A percentile compares a stretch with the other conserved stretches of the same genome.
phyloP scores from a whole-genome alignment of 2,113 vertebrate genomes.

The Lichenostomus cassidix region DNA sequence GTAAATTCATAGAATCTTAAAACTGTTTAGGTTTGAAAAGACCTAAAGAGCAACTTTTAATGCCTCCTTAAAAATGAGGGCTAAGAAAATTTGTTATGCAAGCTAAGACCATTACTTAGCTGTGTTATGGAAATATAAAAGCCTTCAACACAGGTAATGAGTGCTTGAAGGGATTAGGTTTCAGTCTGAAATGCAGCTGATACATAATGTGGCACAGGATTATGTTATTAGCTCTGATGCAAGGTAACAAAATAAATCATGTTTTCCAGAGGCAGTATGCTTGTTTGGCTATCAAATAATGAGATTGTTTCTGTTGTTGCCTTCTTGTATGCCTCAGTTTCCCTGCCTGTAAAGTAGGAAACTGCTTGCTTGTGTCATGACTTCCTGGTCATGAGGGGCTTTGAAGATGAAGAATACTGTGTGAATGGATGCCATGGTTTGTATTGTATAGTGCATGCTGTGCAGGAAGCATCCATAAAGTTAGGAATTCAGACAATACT shows the following conservation, averaged over 20 bases:
- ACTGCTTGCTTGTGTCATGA: background rate
- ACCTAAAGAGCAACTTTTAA: background rate
- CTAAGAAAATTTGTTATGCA: background rate
- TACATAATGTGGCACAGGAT: background rate
- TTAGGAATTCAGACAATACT: background rate
- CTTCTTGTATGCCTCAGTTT: background rate
- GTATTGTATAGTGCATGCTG: background rate
- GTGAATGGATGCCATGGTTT: background rate
- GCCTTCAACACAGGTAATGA: background rate
- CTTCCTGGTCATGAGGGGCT: background rate
- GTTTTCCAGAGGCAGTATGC: background rate
- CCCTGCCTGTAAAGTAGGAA: background rate
- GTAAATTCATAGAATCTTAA: background rate
- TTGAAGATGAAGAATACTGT: slow-evolving; percentile 10
- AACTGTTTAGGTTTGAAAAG: background rate
- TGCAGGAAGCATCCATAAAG: background rate
- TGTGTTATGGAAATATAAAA: background rate
- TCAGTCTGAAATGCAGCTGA: background rate
- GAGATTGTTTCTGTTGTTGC: background rate
- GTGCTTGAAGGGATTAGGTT: background rate
- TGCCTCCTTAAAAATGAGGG: background rate
- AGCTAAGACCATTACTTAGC: background rate
- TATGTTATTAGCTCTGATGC: background rate
- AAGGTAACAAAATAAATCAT: background rate
- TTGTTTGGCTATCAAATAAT: background rate